Conservation (phyloP, 2,888 invertebrate genomes). For the Pseudoips prasinana region DNA sequence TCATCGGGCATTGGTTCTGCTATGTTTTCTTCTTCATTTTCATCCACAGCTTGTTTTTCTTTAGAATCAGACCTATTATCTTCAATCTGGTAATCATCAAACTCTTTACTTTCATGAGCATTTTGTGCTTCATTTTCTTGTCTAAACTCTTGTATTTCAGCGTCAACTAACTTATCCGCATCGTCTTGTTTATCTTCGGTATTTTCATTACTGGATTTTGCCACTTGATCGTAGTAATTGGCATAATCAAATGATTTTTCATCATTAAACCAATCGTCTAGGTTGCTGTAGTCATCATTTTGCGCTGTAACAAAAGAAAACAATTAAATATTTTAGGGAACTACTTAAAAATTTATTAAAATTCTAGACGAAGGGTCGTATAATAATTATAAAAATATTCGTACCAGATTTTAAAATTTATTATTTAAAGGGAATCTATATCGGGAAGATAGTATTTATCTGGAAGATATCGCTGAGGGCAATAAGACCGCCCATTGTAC, state of each 20-base stretch:
- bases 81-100: constrained; percentile 56
- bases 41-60: constrained; percentile 15
- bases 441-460: too few relatives aligned
- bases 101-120: constrained; percentile 12
- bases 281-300: constrained; percentile 9
- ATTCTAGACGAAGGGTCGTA: too few relatives aligned
- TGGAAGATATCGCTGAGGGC: too few relatives aligned
- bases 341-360: too few relatives aligned
- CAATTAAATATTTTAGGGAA: not conserved
- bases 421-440: too few relatives aligned
- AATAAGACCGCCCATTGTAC: too few relatives aligned
- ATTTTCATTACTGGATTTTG: constrained; percentile 12
- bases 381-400: too few relatives aligned
- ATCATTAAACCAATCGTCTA: constrained; percentile 16
- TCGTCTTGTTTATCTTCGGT: constrained; percentile 14
- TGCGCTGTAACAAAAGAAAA: constrained; percentile 34
- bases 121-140: constrained; percentile 15
- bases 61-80: constrained; percentile 46
- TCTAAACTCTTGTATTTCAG: constrained; percentile 20
- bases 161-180: constrained; percentile 15
- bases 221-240: constrained; percentile 16
- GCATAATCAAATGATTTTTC: constrained; percentile 17
- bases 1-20: constrained; percentile 4
- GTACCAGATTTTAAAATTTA: too few relatives aligned
- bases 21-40: constrained; percentile 3